phyloP scores from a whole-genome alignment of 2,888 invertebrate genomes.

The Argyra leucocephala region DNA sequence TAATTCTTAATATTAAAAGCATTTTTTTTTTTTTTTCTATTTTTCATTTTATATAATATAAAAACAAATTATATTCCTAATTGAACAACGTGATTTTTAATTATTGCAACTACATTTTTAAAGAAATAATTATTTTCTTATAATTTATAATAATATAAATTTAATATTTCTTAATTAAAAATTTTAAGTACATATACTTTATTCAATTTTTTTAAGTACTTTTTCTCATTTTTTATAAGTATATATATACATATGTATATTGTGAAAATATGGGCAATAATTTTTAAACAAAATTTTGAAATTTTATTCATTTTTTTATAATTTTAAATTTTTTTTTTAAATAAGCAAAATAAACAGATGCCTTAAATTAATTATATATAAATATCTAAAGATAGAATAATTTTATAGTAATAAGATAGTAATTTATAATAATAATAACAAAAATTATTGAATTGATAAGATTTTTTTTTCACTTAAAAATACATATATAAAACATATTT shows the following conservation, averaged over 20 bases:
- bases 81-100: not conserved
- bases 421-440: not conserved
- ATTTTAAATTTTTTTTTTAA: not conserved
- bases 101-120: not conserved
- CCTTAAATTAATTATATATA: not conserved
- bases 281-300: not conserved
- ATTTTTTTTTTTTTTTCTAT: not conserved
- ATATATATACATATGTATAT: not conserved
- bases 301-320: not conserved
- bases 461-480: not conserved
- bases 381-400: too few relatives aligned
- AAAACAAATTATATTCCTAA: not conserved
- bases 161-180: too few relatives aligned
- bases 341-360: conserved; percentile 6
- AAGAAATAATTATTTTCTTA: not conserved
- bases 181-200: too few relatives aligned
- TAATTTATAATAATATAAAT: too few relatives aligned
- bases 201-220: too few relatives aligned
- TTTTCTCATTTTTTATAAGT: too few relatives aligned
- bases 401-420: not conserved
- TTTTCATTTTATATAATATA: not conserved
- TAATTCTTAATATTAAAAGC: not conserved
- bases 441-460: not conserved
- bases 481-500: not conserved
- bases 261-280: not conserved